phyloP scores from a whole-genome alignment of 2,797 vertebrate species.

The Setipinna tenuifilis region DNA sequence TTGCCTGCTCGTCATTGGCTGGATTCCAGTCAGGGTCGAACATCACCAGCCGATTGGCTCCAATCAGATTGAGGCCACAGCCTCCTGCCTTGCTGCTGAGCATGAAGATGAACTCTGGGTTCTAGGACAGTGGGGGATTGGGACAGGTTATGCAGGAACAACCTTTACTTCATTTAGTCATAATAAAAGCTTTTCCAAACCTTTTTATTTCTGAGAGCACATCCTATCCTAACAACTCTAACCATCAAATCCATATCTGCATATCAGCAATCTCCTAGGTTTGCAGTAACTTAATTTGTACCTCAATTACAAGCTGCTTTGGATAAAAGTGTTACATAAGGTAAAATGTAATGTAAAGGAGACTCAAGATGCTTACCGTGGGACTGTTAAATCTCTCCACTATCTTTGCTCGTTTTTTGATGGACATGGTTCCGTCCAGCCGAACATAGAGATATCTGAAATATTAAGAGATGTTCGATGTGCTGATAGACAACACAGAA shows the following conservation, averaged over 20 bases:
- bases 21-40: conserved; percentile 99
- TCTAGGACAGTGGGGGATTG: conserved; percentile 69
- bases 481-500: neutral
- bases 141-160: neutral
- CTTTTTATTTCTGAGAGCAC: no score
- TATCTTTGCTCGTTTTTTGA: conserved; percentile 95
- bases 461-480: neutral
- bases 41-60: conserved; percentile 97
- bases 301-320: no score
- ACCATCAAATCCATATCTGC: no score
- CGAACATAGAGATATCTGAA: conserved; percentile 91
- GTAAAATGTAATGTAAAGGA: neutral
- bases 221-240: no score
- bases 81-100: conserved; percentile 97
- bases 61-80: conserved; percentile 94
- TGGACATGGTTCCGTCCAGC: conserved; percentile 96
- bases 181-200: neutral
- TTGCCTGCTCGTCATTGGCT: conserved; percentile 97
- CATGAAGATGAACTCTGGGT: conserved; percentile 97
- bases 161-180: neutral
- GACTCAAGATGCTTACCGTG: conserved; percentile 74
- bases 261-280: no score
- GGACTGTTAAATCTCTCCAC: conserved; percentile 92
- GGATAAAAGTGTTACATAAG: no score
- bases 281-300: no score